Conservation (phyloP, 1,140 invertebrate species). For the Matsumurasca onukii region DNA sequence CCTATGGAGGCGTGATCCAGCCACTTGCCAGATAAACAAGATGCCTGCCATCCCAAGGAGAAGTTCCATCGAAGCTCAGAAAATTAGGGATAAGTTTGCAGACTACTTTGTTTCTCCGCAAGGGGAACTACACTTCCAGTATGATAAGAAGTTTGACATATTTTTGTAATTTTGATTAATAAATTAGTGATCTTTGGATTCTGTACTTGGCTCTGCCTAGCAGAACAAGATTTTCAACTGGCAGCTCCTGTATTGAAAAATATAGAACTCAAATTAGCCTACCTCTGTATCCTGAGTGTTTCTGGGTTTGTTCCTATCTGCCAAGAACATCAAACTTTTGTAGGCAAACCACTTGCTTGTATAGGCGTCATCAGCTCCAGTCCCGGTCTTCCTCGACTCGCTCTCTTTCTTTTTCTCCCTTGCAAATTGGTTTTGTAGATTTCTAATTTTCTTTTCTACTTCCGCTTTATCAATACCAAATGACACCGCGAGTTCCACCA, state of each 20-base stretch:
- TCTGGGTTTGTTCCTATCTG: slow-evolving; percentile 24
- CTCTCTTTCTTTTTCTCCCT: slow-evolving; percentile 40
- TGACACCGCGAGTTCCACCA: slow-evolving; percentile 35
- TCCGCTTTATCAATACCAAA: slow-evolving; percentile 38
- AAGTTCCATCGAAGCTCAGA: slow-evolving; percentile 34
- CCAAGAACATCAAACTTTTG: slow-evolving; percentile 33
- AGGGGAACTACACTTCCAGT: slow-evolving; percentile 36
- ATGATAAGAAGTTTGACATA: slow-evolving; percentile 34
- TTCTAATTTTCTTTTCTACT: slow-evolving; percentile 38
- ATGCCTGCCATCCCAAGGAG: slow-evolving; percentile 34
- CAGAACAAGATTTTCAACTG: neutral
- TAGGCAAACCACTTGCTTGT: slow-evolving; percentile 39
- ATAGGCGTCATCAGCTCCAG: slow-evolving; percentile 32
- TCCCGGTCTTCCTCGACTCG: slow-evolving; percentile 36
- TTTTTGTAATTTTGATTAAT: slow-evolving; percentile 17
- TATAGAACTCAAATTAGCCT: slow-evolving; percentile 20
- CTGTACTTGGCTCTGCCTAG: neutral
- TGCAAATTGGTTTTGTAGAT: slow-evolving; percentile 37
- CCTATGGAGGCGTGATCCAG: slow-evolving; percentile 34
- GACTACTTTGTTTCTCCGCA: slow-evolving; percentile 35
- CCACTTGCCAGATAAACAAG: slow-evolving; percentile 22
- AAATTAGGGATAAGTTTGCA: slow-evolving; percentile 38
- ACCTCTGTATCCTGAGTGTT: slow-evolving; percentile 21
- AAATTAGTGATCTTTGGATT: slow-evolving; percentile 10
- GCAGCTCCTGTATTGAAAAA: neutral